These are phyloP conservation scores for Marmota flaviventris DNA, from an alignment of 2,113 vertebrate species.

Conservation along the genomic window DNA sequence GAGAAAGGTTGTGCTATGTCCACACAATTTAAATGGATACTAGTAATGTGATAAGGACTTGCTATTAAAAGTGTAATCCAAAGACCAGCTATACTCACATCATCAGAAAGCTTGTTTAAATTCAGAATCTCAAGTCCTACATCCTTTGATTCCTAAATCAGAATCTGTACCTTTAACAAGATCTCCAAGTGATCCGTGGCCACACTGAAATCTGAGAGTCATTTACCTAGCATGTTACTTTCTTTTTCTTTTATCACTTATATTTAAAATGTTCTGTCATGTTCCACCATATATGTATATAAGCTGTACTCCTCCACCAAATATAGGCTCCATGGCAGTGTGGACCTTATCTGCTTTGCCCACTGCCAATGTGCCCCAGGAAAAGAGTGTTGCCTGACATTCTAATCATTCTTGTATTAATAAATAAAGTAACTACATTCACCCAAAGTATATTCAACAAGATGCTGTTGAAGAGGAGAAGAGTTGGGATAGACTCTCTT, in stretches of 20 bases:
- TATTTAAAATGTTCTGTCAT: background rate
- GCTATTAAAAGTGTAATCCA: background rate
- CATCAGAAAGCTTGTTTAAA: background rate
- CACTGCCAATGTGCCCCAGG: background rate
- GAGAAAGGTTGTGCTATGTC: background rate
- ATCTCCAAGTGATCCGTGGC: background rate
- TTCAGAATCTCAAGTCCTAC: fast-evolving
- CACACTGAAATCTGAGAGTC: background rate
- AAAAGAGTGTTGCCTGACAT: background rate
- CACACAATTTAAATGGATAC: background rate
- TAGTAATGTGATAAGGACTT: background rate
- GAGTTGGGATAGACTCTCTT: background rate
- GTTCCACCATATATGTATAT: background rate
- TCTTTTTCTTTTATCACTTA: background rate
- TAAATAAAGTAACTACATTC: background rate
- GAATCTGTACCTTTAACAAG: background rate
- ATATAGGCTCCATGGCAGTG: background rate
- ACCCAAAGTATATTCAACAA: background rate
- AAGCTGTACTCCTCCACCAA: background rate
- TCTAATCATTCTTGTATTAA: background rate
- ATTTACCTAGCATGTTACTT: background rate
- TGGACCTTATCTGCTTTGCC: background rate
- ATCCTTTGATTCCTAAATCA: background rate
- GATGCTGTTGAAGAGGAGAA: background rate
- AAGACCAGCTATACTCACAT: background rate